Evolutionary conservation across 2,797 vertebrate genomes (phyloP).

Genomic region (Cyprinella venusta): DNA sequence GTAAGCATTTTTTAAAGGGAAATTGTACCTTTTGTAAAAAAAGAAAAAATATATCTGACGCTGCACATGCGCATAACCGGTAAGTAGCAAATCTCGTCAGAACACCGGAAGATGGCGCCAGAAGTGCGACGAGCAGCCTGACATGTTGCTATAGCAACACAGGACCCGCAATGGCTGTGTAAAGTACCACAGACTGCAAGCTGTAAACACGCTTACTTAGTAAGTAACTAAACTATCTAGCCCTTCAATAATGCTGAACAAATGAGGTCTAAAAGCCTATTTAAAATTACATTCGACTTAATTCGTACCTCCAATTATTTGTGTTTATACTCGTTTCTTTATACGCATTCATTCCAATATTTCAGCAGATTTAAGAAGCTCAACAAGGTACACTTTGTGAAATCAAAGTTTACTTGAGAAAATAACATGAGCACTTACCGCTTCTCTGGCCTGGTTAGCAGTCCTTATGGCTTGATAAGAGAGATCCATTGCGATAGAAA

Average conservation of each 20-base stretch:
- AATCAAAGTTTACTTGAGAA: neutral
- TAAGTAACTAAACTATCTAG: neutral
- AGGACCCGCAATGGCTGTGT: constrained; percentile 45
- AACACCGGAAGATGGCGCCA: constrained; percentile 68
- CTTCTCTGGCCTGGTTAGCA: constrained; percentile 83
- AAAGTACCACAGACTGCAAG: too few species aligned
- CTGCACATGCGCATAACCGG: too few species aligned
- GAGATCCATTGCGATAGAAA: constrained; percentile 79
- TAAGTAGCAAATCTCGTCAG: too few species aligned
- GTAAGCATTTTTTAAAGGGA: too few species aligned
- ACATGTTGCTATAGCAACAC: constrained; percentile 66
- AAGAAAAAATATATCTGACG: too few species aligned
- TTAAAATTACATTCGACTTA: neutral
- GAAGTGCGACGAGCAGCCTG: neutral
- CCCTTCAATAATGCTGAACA: neutral
- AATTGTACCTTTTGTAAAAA: too few species aligned
- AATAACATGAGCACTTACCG: constrained; percentile 78
- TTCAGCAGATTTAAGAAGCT: neutral
- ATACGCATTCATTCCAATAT: neutral
- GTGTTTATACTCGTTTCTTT: too few species aligned
- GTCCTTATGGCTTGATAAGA: constrained; percentile 84
- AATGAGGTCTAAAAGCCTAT: neutral
- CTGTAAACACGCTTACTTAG: neutral
- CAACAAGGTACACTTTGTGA: neutral
- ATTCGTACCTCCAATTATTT: neutral